Evolutionary conservation across 2,888 invertebrate species (phyloP).

Genomic region (Netelia inedita): DNA sequence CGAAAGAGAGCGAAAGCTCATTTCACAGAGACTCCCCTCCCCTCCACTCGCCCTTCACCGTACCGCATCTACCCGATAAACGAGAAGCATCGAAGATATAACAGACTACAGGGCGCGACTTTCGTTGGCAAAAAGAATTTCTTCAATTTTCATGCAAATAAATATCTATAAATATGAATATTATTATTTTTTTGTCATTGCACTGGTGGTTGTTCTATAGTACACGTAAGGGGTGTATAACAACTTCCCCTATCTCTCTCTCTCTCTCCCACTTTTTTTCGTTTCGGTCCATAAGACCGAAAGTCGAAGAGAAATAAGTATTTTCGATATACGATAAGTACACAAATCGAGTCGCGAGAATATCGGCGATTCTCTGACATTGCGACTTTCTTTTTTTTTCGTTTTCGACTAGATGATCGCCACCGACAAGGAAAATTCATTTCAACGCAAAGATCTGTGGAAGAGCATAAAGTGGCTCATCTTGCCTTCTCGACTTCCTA

Average conservation of each 20-base stretch:
- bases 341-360: not conserved
- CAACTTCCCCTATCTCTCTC: not conserved
- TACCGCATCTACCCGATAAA: not conserved
- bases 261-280: not conserved
- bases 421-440: not conserved
- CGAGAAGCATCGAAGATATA: not conserved
- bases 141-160: not conserved
- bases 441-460: not conserved
- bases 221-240: not conserved
- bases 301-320: not conserved
- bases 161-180: too few relatives aligned
- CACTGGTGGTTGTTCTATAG: not conserved
- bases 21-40: not conserved
- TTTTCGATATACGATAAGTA: not conserved
- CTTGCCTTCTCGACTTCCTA: constrained; percentile 34
- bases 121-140: constrained; percentile 1
- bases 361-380: not conserved
- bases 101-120: constrained; percentile 4
- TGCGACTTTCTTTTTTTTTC: not conserved
- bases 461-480: constrained; percentile 18
- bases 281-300: not conserved
- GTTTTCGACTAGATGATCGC: not conserved
- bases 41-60: not conserved
- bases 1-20: constrained; percentile 7
- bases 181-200: too few relatives aligned